Percentiles rank a stretch among this genome's conserved stretches.
phyloP scores from a whole-genome alignment of 1,140 invertebrate species.

The Drosophila sucinea region DNA sequence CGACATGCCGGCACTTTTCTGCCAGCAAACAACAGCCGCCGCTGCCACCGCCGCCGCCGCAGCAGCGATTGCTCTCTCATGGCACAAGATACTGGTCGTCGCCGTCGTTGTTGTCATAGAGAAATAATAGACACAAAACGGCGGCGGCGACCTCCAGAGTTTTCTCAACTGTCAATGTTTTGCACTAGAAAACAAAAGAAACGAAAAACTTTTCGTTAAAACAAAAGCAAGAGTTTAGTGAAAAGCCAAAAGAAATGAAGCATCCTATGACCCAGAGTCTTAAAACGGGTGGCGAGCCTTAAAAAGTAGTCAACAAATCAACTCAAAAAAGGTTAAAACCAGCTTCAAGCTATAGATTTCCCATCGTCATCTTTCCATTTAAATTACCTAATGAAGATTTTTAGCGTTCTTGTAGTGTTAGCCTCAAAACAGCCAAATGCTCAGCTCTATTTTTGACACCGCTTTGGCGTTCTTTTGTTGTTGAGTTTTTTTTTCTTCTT shows the following conservation, averaged over 20 bases:
- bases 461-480: slow-evolving; percentile 10
- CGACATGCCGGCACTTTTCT: slow-evolving; percentile 29
- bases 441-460: not conserved
- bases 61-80: slow-evolving; percentile 2
- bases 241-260: no score
- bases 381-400: slow-evolving; percentile 17
- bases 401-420: slow-evolving; percentile 10
- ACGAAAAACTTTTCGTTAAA: not conserved
- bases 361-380: no score
- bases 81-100: not conserved
- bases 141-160: not conserved
- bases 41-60: slow-evolving; percentile 12
- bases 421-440: not conserved
- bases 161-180: not conserved
- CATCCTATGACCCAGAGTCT: no score
- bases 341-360: no score
- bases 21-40: slow-evolving; percentile 19
- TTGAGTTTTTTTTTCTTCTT: not conserved
- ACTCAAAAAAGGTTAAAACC: no score
- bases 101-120: slow-evolving; percentile 31
- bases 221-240: no score
- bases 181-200: not conserved
- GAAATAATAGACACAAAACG: not conserved
- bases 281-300: no score
- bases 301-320: no score